Base-by-base conservation (phyloP, 2,797 vertebrate species). In the Argyrosomus regius region DNA sequence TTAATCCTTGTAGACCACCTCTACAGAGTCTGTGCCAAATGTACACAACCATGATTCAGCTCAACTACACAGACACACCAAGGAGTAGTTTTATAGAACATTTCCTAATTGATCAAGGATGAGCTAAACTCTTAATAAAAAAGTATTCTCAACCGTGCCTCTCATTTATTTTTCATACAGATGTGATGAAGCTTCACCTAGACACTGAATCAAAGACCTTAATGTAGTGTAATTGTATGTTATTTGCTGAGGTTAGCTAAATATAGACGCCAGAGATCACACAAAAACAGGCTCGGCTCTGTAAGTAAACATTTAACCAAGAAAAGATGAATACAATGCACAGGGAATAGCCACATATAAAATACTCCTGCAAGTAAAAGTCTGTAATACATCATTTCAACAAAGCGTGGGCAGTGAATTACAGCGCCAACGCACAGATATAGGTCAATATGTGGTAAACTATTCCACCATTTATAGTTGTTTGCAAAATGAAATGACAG, bases 1-100 rank as follows among this genome's bases (percentile, higher is more conserved):
- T 80, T 72, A 53, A 68, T 79, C 54, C 45, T 74, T 13, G 17
- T 45, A 65, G 54, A 61, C 57, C 71, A 35, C 24, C 9, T 74
- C 43, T 26, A 7, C 31, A 20, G 39, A 22, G 20, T 24, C 43
- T 63, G 20, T 64, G 28, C 49, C 56, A 24, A 75, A 80, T 68
- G 18, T 31, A n/a, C 53, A 43, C 22, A 17, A 18, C 48, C 50
- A 69, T 22, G n/a, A 75, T 75, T 82, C 45, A 69, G 63, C 76
- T 77, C 52, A 75, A 52, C 22, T 3, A 71, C 31, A 62, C 45
- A 68, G 41, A 72, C 45, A 72, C 4, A 31, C 26, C 56, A 4
- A 4, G 14, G 20, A 59, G 5, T 9, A 14, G n/a, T 20, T 63
- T 18, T 63, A 50, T 24, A 17, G 24, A 48, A 20, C 18, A 35